Percentiles rank a stretch among this genome's conserved stretches.
These are phyloP conservation scores for Ariopsis seemanni DNA, from an alignment of 2,113 vertebrate species.

Conservation along the genomic window DNA sequence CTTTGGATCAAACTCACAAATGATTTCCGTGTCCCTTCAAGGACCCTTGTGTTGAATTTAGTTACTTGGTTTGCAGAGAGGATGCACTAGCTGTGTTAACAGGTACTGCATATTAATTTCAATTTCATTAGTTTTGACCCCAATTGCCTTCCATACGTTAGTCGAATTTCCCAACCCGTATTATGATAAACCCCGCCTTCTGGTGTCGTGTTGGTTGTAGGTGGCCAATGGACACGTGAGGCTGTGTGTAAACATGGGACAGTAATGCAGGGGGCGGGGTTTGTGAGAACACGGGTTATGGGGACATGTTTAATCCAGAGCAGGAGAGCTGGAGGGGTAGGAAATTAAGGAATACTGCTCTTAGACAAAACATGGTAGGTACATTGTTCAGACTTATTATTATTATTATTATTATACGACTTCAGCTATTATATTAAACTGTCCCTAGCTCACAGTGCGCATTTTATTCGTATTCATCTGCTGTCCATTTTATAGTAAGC, in stretches of 20 bases:
- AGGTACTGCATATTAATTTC: no score
- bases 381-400: background rate
- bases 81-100: background rate
- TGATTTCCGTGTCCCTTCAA: background rate
- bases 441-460: background rate
- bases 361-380: slow-evolving; percentile 70
- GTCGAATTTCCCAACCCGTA: background rate
- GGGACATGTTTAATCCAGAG: slow-evolving; percentile 37
- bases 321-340: slow-evolving; percentile 50
- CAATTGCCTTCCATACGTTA: no score
- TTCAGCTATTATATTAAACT: background rate
- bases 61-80: background rate
- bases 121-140: no score
- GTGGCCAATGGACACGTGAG: background rate
- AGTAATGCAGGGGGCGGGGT: background rate
- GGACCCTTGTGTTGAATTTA: background rate
- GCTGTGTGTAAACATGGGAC: background rate
- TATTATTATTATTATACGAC: background rate
- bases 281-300: background rate
- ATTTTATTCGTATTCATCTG: no score
- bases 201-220: background rate
- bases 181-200: background rate
- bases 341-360: slow-evolving; percentile 25
- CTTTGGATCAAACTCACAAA: no score
- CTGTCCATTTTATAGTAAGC: background rate